Base-by-base conservation (phyloP, 2,888 invertebrate genomes). In the Volucella bombylans region DNA sequence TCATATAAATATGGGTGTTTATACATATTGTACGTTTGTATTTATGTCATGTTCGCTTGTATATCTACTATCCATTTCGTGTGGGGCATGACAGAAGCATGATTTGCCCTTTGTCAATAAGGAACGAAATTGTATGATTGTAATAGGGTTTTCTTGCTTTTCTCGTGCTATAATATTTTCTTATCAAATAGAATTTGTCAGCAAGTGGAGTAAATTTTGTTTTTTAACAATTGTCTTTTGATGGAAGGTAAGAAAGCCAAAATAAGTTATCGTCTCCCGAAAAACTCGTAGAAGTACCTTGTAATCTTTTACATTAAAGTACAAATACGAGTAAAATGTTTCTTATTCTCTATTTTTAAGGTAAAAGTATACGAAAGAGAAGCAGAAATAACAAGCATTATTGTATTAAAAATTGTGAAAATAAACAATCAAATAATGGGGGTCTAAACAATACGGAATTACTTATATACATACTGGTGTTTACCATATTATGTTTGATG, bases 121-220 rank as follows among this genome's bases (percentile, higher is more conserved):
- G 8, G 65, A 72, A 47, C 61, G 47, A 65, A 72, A 71, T 76
- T 65, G 76, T 61, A 71, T 71, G 76, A 68, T 83, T 80, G 81
- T 61, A 85, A 72, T 59, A 68, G 39, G 43, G 59, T 61, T 49
- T 23, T 12, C 69, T 18, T 59, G 31, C 55, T 45, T 74, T 54
- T 54, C 23, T 39, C 38, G 52, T 65, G 23, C 39, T 73, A n/a
- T 49, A 11, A 54, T 12, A 14, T 49, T 41, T 23, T 47, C 11
- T 10, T 64, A 64, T 62, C 43, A 59, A 31, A 50, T 52, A 61
- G 55, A 68, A 68, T 52, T 50, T 72, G 14, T 39, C 67, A 50
- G 39, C 10, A 31, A 82, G 67, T 61, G 67, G 41, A 85, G 67
- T 71, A 65, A 61, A 83, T 69, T 67, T 49, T 74, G 57, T 76